Percentiles rank a stretch among this genome's conserved stretches.
These are phyloP conservation scores for Spodoptera frugiperda DNA, from an alignment of 1,140 invertebrate genomes.

Conservation along the genomic window DNA sequence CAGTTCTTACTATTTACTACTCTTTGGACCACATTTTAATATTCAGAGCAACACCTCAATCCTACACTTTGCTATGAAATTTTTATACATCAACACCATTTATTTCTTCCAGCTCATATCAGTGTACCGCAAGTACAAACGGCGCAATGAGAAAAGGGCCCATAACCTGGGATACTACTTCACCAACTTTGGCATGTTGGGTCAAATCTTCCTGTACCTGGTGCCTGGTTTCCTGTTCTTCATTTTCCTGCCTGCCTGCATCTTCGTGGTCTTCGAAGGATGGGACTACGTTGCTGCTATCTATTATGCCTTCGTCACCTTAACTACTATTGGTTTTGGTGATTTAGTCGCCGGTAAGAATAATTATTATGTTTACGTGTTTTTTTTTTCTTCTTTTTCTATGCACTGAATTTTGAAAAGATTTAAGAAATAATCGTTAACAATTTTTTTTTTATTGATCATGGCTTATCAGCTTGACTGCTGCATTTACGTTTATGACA, in stretches of 20 bases:
- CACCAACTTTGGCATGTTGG: constrained; percentile 90
- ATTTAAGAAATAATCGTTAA: too few relatives aligned
- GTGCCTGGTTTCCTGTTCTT: constrained; percentile 95
- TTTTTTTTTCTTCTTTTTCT: not conserved
- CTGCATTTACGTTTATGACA: too few relatives aligned
- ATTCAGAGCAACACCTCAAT: too few relatives aligned
- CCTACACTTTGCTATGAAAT: too few relatives aligned
- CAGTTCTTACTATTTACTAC: too few relatives aligned
- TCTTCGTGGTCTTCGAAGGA: constrained; percentile 95
- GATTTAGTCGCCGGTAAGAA: constrained; percentile 92
- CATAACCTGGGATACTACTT: constrained; percentile 87
- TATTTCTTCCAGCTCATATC: constrained; percentile 88
- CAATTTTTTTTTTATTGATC: too few relatives aligned
- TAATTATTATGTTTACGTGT: not conserved
- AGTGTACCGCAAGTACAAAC: constrained; percentile 92
- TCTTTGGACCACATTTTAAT: too few relatives aligned
- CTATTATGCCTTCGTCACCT: constrained; percentile 96
- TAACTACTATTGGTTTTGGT: constrained; percentile 98
- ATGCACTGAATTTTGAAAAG: too few relatives aligned
- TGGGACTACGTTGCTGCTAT: constrained; percentile 96
- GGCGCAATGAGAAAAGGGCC: constrained; percentile 87
- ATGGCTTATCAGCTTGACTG: too few relatives aligned
- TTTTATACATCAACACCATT: constrained; percentile 1
- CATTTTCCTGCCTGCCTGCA: constrained; percentile 95
- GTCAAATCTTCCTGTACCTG: constrained; percentile 92